phyloP scores from a whole-genome alignment of 2,797 vertebrate genomes.

The Chloroceryle inda region DNA sequence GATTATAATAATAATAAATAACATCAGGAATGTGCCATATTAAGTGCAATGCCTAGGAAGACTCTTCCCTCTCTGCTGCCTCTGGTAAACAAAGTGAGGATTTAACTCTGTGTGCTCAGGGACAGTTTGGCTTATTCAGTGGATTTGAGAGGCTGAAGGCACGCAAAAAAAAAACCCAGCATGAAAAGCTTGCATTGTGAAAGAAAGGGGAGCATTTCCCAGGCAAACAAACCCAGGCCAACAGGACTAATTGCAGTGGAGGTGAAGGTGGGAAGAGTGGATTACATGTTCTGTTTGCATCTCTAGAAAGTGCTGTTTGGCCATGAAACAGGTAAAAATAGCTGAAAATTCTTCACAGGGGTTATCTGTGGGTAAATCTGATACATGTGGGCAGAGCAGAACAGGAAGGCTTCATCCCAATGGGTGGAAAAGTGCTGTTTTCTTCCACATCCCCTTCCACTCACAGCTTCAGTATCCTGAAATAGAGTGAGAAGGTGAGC shows the following conservation, averaged over 20 bases:
- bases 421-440: not conserved
- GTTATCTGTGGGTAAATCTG: not conserved
- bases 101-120: slow-evolving; percentile 19
- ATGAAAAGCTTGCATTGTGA: not conserved
- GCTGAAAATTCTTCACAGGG: not conserved
- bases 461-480: not conserved
- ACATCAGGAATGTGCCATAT: not conserved
- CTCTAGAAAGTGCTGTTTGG: not conserved
- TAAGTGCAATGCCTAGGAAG: not conserved
- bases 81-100: not conserved
- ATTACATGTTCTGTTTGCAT: not conserved
- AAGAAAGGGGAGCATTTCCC: not conserved
- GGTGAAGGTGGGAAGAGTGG: not conserved
- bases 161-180: not conserved
- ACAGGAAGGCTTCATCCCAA: not conserved
- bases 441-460: not conserved
- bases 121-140: not conserved
- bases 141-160: not conserved
- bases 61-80: not conserved
- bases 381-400: not conserved
- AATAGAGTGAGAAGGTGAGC: not conserved
- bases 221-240: not conserved
- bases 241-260: not conserved
- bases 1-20: slow-evolving; percentile 44
- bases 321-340: not conserved